Evolutionary conservation across 1,140 invertebrate genomes (phyloP).

Genomic region (Drosophila virilis): DNA sequence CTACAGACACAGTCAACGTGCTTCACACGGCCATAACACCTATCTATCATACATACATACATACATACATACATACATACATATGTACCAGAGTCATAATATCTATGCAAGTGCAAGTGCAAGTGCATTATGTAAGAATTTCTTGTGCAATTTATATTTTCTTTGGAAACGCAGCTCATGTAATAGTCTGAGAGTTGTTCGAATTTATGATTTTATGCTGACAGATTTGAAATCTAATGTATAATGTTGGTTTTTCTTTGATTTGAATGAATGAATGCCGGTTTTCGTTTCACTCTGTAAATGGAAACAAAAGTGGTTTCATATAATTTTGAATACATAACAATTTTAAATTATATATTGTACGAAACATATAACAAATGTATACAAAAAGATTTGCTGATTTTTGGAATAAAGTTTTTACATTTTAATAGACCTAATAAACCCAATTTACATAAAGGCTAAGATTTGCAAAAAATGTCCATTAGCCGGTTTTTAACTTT

Average conservation of each 20-base stretch:
- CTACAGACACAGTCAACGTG: constrained; percentile 76
- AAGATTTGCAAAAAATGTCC: too few relatives aligned
- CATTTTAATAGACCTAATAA: constrained; percentile 44
- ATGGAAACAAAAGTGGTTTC: constrained; percentile 53
- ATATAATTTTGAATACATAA: constrained; percentile 49
- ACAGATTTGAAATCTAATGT: constrained; percentile 65
- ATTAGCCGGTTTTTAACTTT: too few relatives aligned
- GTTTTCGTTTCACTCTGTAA: constrained; percentile 21
- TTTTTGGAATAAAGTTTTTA: constrained; percentile 73
- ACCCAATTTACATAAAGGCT: background rate
- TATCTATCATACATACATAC: constrained; percentile 35
- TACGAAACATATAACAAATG: constrained; percentile 35
- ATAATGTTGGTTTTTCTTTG: constrained; percentile 7
- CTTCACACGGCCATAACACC: constrained; percentile 45
- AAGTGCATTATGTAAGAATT: constrained; percentile 67
- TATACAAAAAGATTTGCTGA: constrained; percentile 56
- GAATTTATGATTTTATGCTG: constrained; percentile 45
- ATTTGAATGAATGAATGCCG: background rate
- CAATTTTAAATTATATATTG: constrained; percentile 34
- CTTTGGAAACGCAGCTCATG: constrained; percentile 30
- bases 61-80: constrained; percentile 28
- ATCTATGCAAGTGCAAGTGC: constrained; percentile 31
- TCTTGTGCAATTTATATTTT: constrained; percentile 65
- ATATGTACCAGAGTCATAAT: constrained; percentile 25
- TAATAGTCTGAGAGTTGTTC: constrained; percentile 20